phyloP scores from a whole-genome alignment of 2,888 invertebrate genomes.

The Pristionchus mayeri region DNA sequence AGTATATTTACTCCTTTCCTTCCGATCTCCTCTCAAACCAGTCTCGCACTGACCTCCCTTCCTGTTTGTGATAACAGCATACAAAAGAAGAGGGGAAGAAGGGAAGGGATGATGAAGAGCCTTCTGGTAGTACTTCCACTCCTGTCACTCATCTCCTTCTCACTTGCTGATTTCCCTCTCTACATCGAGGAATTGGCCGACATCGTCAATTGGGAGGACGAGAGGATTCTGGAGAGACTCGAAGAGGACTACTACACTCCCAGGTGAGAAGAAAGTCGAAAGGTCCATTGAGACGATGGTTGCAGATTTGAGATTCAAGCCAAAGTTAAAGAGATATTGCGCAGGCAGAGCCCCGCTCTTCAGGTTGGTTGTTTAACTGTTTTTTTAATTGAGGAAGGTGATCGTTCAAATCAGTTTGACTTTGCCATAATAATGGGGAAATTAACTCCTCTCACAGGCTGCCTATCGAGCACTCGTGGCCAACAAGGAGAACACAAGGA shows the following conservation, averaged over 20 bases:
- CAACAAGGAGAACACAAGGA: neutral
- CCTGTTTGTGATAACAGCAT: slow-evolving; percentile 38
- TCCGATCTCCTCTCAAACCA: neutral
- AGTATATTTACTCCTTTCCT: neutral
- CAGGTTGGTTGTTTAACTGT: neutral
- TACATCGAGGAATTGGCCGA: slow-evolving; percentile 36
- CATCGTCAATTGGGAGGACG: neutral
- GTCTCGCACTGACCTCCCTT: slow-evolving; percentile 1
- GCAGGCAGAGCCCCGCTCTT: neutral
- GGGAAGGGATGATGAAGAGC: neutral
- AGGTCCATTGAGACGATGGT: neutral
- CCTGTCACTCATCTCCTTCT: neutral
- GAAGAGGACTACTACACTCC: slow-evolving; percentile 2
- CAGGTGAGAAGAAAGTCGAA: neutral
- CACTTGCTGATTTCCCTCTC: slow-evolving; percentile 6
- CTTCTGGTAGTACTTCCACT: neutral
- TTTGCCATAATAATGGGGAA: no score
- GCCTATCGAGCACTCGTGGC: neutral
- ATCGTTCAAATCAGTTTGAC: no score
- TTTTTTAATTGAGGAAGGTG: no score
- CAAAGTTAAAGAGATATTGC: neutral
- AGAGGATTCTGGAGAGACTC: neutral
- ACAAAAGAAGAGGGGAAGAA: neutral
- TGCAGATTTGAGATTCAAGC: neutral
- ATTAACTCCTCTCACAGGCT: no score